Base-by-base conservation (phyloP, 2,888 invertebrate genomes). In the Neria commutata region DNA sequence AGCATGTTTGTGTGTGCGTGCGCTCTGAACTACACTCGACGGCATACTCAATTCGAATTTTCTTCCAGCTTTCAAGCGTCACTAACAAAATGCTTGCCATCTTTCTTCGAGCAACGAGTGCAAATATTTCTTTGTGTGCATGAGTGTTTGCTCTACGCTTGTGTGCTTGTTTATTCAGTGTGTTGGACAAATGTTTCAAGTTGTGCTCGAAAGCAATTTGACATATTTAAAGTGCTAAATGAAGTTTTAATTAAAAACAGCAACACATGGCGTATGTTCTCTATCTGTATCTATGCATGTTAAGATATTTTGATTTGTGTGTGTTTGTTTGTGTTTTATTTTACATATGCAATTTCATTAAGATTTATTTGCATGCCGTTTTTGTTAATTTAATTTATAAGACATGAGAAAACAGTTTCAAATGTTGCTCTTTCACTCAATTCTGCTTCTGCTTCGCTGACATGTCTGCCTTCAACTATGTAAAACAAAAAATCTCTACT, bases 351-450 rank as follows among this genome's bases (percentile, higher is more conserved):
- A n/a, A n/a, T n/a, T n/a, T n/a, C n/a, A n/a, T n/a, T n/a, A n/a
- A 45, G 25, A 29, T 40, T 29, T 50, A 29, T 48, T 49, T 42
- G 53, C 54, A 49, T 58, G 65, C 33, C 29, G 16, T 40, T 40
- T 19, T 16, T 40, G n/a, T n/a, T 46, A 21, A 54, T 45, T 54
- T 54, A 33, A 54, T 54, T 54, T 45, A 29, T 29, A 46, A 17
- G 33, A 24, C 37, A 46, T 29, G 29, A 25, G 26, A 57, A 64
- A 66, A 64, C 67, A 60, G 54, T 65, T 66, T 61, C 52, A 57
- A 55, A 49, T 53, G n/a, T n/a, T n/a, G n/a, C n/a, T n/a, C n/a
- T n/a, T n/a, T n/a, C n/a, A n/a, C n/a, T n/a, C n/a, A n/a, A n/a
- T n/a, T n/a, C n/a, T n/a, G n/a, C n/a, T n/a, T n/a, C n/a, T n/a